Base-by-base conservation (phyloP, 1,140 invertebrate genomes). In the Lepidurus packardi region DNA sequence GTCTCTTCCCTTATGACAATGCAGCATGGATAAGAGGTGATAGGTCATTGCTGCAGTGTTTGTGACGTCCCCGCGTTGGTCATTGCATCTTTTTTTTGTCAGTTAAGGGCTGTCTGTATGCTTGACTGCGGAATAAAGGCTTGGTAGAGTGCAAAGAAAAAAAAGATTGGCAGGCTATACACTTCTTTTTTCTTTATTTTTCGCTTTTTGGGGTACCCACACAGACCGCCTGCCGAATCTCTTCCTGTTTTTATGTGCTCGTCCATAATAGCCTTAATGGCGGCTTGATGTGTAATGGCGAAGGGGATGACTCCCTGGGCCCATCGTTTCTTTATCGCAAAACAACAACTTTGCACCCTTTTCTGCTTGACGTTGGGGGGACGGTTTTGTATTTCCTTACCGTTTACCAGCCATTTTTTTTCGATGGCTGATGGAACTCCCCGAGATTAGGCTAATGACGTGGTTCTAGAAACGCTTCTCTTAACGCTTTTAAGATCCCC, bases 251-350 rank as follows among this genome's bases (percentile, higher is more conserved):
- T 65, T 65, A 65, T 65, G 53, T 65, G 16, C 53, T 65, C 53
- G 53, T 65, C 53, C 53, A 65, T 65, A 65, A 65, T 65, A 65
- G 53, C 53, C 53, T 65, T 65, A 65, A 65, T 65, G 53, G 53
- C 53, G 13, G 53, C 53, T 65, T 65, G 53, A 65, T 65, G 53
- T 65, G 53, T 65, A 65, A 65, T 65, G 53, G 53, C 53, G 13
- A 65, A 65, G 53, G 53, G 53, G 53, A 65, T 65, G 53, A 65
- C 53, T 65, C 53, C 53, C 53, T 65, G 53, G 53, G 53, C 16
- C 53, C 45, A 16, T 16, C 10, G 53, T 65, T 34, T 65, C 53
- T 65, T 65, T 65, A 65, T 65, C 53, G 53, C 53, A 65, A 65
- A 65, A 65, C 53, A 65, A 65, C 53, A 65, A 65, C 53, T 65